Evolutionary conservation across 2,888 invertebrate species (phyloP), one percentile per base, ranked within the genome.

Genomic region (Lepidochitona cinerea): DNA sequence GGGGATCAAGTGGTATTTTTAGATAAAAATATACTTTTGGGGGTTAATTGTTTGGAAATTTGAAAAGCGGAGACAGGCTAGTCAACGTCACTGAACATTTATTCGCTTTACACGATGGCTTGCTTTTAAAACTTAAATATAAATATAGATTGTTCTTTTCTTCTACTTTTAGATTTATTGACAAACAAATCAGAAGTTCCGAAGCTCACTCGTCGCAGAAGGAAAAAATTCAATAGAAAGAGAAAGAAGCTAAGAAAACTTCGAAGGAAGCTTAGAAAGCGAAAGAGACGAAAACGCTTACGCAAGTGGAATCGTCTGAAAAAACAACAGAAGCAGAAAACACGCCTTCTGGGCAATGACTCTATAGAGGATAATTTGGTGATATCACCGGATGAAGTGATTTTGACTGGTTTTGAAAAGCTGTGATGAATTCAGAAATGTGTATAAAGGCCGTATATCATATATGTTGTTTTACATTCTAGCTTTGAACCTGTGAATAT

Each of bases 101-200:
- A n/a, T n/a, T n/a, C n/a, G n/a, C n/a, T n/a, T n/a, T n/a, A n/a
- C n/a, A n/a, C n/a, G n/a, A n/a, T n/a, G n/a, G n/a, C n/a, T n/a
- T n/a, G n/a, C n/a, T n/a, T n/a, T n/a, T n/a, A n/a, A n/a, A n/a
- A n/a, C n/a, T n/a, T n/a, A n/a, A n/a, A n/a, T n/a, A n/a, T n/a
- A n/a, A n/a, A n/a, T n/a, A n/a, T n/a, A n/a, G n/a, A n/a, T n/a
- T n/a, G n/a, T n/a, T n/a, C n/a, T n/a, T n/a, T n/a, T n/a, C n/a
- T n/a, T n/a, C n/a, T n/a, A n/a, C n/a, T 52, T 69, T 52, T 52
- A 69, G 69, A 69, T 69, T 23, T 69, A 14, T 32, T 69, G 53
- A 69, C 53, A 4, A 69, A 69, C 53, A 69, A 35, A 6, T 69
- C 69, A 9, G 69, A 69, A 7, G 26, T 32, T 4, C 59, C 59